Base-by-base conservation (phyloP, 1,140 invertebrate genomes). In the Steinernema khuongi region DNA sequence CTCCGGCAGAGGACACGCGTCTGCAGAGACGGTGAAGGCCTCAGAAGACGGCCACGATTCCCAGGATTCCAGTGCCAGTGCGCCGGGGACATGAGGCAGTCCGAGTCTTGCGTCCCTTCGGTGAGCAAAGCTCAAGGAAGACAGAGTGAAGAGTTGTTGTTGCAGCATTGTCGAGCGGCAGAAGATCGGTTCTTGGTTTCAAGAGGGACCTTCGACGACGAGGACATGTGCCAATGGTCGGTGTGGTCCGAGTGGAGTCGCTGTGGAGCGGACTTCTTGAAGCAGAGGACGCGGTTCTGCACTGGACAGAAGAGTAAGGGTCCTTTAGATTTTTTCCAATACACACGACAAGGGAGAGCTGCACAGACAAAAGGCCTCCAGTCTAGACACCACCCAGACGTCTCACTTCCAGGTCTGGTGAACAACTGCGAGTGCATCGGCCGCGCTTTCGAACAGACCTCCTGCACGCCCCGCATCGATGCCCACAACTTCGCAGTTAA, bases 361-460 rank as follows among this genome's bases (percentile, higher is more conserved):
- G n/a, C 36, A 41, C n/a, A 11, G 36, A 41, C 36, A 7, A 41
- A 41, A 41, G n/a, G n/a, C n/a, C n/a, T n/a, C n/a, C n/a, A n/a
- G n/a, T n/a, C n/a, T n/a, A n/a, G n/a, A n/a, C n/a, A n/a, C n/a
- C n/a, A n/a, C n/a, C n/a, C n/a, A n/a, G 28, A 19, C 28, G 11
- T 74, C 50, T n/a, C 29, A 44, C 30, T 32, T 67, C 60, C 41
- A 32, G 74, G 67, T 26, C 66, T 75, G 1, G 74, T 75, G 29
- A 75, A 66, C 70, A 75, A 75, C 33, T 75, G 74, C 26, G 69
- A 75, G 66, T 75, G 74, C 68, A 66, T 75, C 28, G 74, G 74
- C 30, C 43, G 68, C 19, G 66, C 74, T 22, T 67, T 67, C 11
- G 74, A 75, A 31, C 70, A 75, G 26, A 43, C 36, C 31, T 29